These are phyloP conservation scores for Tautogolabrus adspersus DNA, from an alignment of 2,113 vertebrate species.

Conservation along the genomic window DNA sequence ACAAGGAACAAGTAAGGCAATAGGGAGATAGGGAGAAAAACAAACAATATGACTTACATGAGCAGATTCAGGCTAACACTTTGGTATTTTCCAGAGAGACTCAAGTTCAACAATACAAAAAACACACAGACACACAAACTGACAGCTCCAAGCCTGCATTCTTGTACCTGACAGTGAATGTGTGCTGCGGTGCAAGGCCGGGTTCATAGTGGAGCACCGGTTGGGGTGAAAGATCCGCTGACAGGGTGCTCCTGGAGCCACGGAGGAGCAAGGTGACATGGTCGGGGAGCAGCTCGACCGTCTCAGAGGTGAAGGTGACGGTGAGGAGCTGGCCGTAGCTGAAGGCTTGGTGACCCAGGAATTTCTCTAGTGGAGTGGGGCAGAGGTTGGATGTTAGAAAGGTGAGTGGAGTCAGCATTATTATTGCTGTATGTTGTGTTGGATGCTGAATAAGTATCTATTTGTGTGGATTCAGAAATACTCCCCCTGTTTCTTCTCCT, in stretches of 20 bases:
- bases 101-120: conserved; percentile 1
- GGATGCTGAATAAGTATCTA: conserved; percentile 10
- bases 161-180: conserved; percentile 81
- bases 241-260: conserved; percentile 82
- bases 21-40: conserved; percentile 35
- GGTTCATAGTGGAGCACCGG: conserved; percentile 12
- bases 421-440: conserved; percentile 2
- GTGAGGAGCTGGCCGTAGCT: conserved; percentile 90
- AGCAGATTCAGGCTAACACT: conserved; percentile 22
- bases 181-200: conserved; percentile 24
- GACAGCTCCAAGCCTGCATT: conserved; percentile 9
- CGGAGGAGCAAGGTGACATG: conserved; percentile 83
- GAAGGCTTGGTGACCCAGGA: conserved; percentile 86
- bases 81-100: conserved; percentile 32
- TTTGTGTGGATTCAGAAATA: conserved; percentile 18
- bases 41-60: conserved; percentile 36
- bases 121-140: conserved; percentile 8
- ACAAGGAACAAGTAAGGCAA: conserved; percentile 24
- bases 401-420: conserved; percentile 28
- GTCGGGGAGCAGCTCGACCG: conserved; percentile 49
- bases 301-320: conserved; percentile 82
- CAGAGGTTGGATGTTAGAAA: conserved; percentile 37
- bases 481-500: neutral
- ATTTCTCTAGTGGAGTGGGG: conserved; percentile 82
- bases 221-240: conserved; percentile 62